Conservation (phyloP, 2,113 vertebrate genomes). For the Gambusia affinis region DNA sequence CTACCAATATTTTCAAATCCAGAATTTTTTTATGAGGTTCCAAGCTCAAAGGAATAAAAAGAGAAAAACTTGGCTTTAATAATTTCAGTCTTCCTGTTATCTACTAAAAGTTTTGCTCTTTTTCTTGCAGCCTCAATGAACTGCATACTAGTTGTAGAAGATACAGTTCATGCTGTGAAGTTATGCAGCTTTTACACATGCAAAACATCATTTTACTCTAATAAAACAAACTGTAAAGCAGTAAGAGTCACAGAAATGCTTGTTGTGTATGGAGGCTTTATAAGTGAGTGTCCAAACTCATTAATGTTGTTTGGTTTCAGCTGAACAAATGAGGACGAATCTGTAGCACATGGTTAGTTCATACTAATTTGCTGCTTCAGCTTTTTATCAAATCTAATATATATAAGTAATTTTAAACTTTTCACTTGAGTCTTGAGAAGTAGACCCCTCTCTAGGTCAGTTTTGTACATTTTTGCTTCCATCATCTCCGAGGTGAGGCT, state of each 20-base stretch:
- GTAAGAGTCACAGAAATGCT: no score
- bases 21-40: not conserved
- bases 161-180: not conserved
- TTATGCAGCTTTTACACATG: no score
- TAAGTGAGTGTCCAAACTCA: not conserved
- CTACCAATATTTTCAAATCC: not conserved
- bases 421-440: not conserved
- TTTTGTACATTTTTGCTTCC: not conserved
- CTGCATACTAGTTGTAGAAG: not conserved
- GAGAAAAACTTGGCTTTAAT: no score
- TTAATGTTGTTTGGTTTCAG: not conserved
- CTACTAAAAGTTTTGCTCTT: not conserved
- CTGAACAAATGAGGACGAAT: conserved; percentile 11
- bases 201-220: no score
- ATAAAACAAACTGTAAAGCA: no score
- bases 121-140: not conserved
- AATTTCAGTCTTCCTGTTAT: no score
- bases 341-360: conserved; percentile 3
- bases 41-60: no score
- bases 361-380: conserved; percentile 11
- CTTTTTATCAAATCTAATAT: not conserved
- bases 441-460: not conserved
- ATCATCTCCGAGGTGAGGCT: conserved; percentile 4
- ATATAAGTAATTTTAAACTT: not conserved
- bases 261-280: no score